Base-by-base conservation (phyloP, 2,113 vertebrate genomes). In the Megaceryle torquata region DNA sequence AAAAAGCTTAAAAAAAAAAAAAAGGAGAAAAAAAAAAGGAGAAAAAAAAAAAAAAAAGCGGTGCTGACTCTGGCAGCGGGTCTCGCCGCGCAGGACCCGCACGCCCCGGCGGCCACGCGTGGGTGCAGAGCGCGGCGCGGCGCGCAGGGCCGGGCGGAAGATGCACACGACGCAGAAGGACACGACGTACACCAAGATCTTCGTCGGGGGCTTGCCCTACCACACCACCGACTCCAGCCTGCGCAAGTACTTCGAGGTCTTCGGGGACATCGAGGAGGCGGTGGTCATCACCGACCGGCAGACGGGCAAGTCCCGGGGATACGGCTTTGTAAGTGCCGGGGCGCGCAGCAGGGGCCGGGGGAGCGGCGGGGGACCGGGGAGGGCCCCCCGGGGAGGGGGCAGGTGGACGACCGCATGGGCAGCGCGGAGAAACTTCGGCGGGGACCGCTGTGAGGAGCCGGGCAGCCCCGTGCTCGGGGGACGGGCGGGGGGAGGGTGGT, bases 161-260 rank as follows among this genome's bases (percentile, higher is more conserved):
- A 99, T 99, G 99, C 99, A 99, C 99, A 99, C 98, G 96, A 99
- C 99, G 91, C 99, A 99, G 98, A 99, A 99, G 98, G 99, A 99
- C 97, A 99, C 99, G 94, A 99, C 99, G 80, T 99, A 99, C 97
- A 99, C 99, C 94, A 99, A 99, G 98, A 99, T 99, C 97, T 99
- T 99, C 97, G 99, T 99, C 95, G 99, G 99, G 95, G 99, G 99
- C 80, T 98, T 99, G 79, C 99, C 99, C 92, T 99, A 99, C 96
- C 99, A 99, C 98, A 99, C 99, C 98, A 99, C 99, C 85, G 99
- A 99, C 97, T 99, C 99, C 96, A 99, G 99, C 97, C 99, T 99
- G 97, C 99, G 99, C 98, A 99, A 99, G 98, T 99, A 99, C 98
- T 99, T 99, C 91, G 99, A 99, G 97, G 99, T 99, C 94, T 99